Base-by-base conservation (phyloP, 1,140 invertebrate genomes). In the Cyclina sinensis region DNA sequence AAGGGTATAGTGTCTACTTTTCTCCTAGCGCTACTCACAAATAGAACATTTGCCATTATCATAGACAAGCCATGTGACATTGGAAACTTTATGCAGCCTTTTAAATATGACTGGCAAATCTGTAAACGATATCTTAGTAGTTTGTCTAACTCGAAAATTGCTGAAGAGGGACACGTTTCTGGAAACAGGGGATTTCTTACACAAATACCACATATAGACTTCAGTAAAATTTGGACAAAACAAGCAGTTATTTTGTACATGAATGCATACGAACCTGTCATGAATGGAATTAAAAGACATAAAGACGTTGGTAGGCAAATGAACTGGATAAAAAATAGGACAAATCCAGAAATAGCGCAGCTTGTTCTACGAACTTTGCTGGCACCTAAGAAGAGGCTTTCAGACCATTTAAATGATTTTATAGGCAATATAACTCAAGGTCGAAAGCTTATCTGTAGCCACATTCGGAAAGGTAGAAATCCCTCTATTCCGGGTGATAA, bases 51-150 rank as follows among this genome's bases (percentile, higher is more conserved):
- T 76, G 82, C 68, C 9, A 81, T 93, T 18, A 70, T 86, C 18
- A 92, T 92, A 86, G 83, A 68, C 5, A 85, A 48, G 54, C 92
- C 91, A 5, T 93, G 92, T 46, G 73, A 91, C 37, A 30, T 93
- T 0, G 51, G 46, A 35, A 27, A 82, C 5, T 90, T 90, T 37
- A 85, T 91, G 35, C 16, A 78, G 14, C 91, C 91, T 24, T 86
- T 89, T 54, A 32, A 70, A 37, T 86, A 90, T 39, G 24, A 74
- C 27, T 93, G 92, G 92, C 43, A 30, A 37, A 54, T 88, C 3
- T 51, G 68, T 16, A 35, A 35, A 35, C 30, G 37, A 7, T 57
- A 54, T 51, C 11, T 73, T 1, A 70, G 85, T 21, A 78, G 89
- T 35, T 39, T 59, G 18, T 24, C n/a, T 0, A 86, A 51, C 12